Conservation (phyloP, 2,888 invertebrate genomes). For the Peribatodes rhomboidaria region DNA sequence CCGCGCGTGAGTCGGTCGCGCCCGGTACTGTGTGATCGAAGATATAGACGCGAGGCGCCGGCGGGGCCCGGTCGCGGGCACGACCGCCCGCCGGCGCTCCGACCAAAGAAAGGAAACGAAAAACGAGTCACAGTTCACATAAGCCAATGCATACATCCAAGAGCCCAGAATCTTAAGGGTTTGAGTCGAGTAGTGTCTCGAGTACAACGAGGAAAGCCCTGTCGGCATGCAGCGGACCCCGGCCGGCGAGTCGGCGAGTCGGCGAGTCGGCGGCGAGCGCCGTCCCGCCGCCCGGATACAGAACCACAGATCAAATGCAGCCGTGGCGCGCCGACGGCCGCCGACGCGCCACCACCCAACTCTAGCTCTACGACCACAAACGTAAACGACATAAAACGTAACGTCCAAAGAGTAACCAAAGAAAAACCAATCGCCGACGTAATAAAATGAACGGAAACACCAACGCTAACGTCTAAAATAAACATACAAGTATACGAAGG, state of each 20-base stretch:
- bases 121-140: constrained; percentile 86
- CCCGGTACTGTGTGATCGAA: constrained; percentile 63
- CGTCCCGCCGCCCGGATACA: constrained; percentile 76
- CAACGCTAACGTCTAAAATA: constrained; percentile 86
- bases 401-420: constrained; percentile 68
- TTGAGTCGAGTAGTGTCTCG: constrained; percentile 84
- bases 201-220: constrained; percentile 84
- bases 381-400: constrained; percentile 78
- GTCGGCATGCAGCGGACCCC: constrained; percentile 83
- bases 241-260: constrained; percentile 61
- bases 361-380: constrained; percentile 84
- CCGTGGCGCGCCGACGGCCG: constrained; percentile 74
- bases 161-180: constrained; percentile 87
- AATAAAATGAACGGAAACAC: constrained; percentile 82
- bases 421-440: constrained; percentile 81
- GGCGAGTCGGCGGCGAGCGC: constrained; percentile 38
- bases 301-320: constrained; percentile 87
- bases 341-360: constrained; percentile 81
- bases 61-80: constrained; percentile 68
- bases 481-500: constrained; percentile 87
- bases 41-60: constrained; percentile 82
- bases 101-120: constrained; percentile 86
- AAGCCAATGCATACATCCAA: constrained; percentile 87
- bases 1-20: constrained; percentile 51
- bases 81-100: constrained; percentile 71